Evolutionary conservation across 1,140 invertebrate genomes (phyloP), one percentile per base, ranked within the genome.

Genomic region (Drosophila bipectinata): DNA sequence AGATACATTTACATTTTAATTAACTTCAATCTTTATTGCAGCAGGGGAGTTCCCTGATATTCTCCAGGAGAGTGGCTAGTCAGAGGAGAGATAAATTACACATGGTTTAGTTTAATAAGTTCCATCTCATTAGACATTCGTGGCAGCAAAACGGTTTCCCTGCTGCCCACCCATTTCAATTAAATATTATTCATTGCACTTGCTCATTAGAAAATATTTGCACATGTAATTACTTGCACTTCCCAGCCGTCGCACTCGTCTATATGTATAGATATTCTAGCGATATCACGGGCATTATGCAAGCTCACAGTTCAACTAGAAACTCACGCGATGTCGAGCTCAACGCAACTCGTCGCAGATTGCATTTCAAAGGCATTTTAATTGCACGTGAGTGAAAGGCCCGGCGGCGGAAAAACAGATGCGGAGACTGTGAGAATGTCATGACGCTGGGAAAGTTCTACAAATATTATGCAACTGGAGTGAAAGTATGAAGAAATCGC

Each of bases 181-280:
- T 81, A 87, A 85, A 77, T 77, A 54, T 57, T 72, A 87, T 87
- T 85, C 82, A 85, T 77, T 80, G 73, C 81, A 74, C 52, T 71
- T 67, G 77, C 82, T 85, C 77, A 87, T 85, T 85, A 85, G 78
- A 82, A 74, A 87, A 75, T 85, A 87, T 82, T 85, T 85, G 78
- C 79, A 84, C 71, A 82, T 82, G 78, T 77, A 84, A 80, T 84
- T 84, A 84, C 72, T 79, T 81, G 64, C 73, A 63, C 47, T 66
- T 58, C 49, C 41, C 54, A 12, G 39, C 24, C 21, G 9, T 18
- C 24, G 18, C 24, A 57, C 24, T 37, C 58, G 18, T 18, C 59
- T 32, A n/a, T 6, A 51, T 7, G 10, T 60, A 14, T 24, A 10
- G 30, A 58, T 57, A 37, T 60, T 59, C 26, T 34, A 26, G 44